Evolutionary conservation across 2,797 vertebrate species (phyloP).

Genomic region (Dermochelys coriacea): DNA sequence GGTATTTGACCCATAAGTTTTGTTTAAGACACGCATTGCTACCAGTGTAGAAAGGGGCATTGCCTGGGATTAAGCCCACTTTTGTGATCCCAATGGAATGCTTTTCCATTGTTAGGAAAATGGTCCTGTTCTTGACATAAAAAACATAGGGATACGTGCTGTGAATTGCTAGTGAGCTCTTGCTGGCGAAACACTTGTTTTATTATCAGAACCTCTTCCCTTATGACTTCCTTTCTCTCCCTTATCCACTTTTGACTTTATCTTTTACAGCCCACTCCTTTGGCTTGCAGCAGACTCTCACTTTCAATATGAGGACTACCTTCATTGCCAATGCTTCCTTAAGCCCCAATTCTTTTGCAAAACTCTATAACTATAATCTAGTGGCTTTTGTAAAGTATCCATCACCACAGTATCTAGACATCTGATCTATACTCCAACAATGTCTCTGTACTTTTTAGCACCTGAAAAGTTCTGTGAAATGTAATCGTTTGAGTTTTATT

Average conservation of each 20-base stretch:
- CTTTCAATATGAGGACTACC: neutral
- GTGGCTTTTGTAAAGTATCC: neutral
- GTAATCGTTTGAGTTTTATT: neutral
- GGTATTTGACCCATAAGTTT: neutral
- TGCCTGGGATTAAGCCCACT: neutral
- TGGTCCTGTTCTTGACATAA: rapidly evolving
- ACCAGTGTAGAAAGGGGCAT: rapidly evolving
- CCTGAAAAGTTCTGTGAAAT: neutral
- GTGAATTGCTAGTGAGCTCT: rapidly evolving
- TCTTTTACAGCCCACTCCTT: neutral
- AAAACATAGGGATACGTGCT: rapidly evolving
- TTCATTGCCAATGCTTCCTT: neutral
- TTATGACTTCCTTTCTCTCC: neutral
- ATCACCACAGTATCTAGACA: neutral
- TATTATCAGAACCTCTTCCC: neutral
- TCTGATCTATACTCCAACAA: neutral
- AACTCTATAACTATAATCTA: neutral
- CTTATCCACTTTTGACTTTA: neutral
- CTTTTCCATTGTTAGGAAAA: rapidly evolving
- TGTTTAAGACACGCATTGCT: rapidly evolving
- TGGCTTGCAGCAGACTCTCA: neutral
- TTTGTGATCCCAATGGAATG: neutral
- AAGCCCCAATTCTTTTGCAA: neutral
- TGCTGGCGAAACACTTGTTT: rapidly evolving
- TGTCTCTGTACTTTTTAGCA: neutral